Base-by-base conservation (phyloP, 2,113 vertebrate species). In the Pomatostomus ruficeps region DNA sequence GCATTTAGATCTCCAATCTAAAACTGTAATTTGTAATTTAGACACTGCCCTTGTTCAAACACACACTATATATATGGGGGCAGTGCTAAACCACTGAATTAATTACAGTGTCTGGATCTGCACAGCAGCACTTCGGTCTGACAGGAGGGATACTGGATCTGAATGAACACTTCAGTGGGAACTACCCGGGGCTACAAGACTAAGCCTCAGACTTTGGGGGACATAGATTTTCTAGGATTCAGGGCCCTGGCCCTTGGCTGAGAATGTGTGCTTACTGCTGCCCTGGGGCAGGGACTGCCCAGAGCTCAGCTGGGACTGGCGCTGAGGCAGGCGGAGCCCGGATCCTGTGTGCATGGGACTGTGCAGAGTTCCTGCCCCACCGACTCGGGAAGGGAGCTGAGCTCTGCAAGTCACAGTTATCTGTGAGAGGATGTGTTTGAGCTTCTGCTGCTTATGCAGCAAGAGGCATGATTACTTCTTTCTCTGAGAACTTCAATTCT, bases 1-100 rank as follows among this genome's bases (percentile, higher is more conserved):
- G 94, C 89, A 90, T 96, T 98, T 96, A 93, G 91, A 97, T 96
- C 92, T 91, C 84, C 96, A 96, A 92, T 72, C 88, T 95, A 96
- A 96, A 97, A 93, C 91, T 91, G 83, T 97, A 97, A 97, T 97
- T 97, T 96, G 89, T 95, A 91, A 96, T 95, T 95, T 88, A 96
- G 91, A 91, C 71, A 84, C 93, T 36, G 35, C 29, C 54, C 67
- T 96, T 89, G 62, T 94, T 92, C 3, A 24, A 89, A 87, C 46
- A 77, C 59, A 55, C 55, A 16, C 22, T 62, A 96, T 62, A 91
- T 82, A 91, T 18, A 76, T 3, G 42, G 61, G 96, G 91, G 87
- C 36, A 94, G 66, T 57, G 81, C 71, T 94, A 84, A 90, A 29
- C 42, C 66, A 74, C 1, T 75, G 46, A 66, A 59, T 85, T 95